Conservation (phyloP, 2,113 vertebrate genomes). For the Pangasianodon gigas region DNA sequence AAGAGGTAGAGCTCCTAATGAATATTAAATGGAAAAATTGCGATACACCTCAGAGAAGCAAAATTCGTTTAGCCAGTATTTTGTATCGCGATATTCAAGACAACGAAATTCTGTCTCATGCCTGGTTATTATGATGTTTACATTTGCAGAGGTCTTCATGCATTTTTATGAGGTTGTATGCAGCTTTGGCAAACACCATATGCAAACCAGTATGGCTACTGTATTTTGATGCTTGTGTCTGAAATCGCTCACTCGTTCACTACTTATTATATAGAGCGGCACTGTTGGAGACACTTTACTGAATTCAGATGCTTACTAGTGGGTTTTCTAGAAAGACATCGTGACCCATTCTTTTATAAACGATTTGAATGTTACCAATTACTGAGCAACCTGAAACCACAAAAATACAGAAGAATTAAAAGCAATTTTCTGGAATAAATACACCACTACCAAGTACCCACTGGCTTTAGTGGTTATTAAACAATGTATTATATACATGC, state of each 20-base stretch:
- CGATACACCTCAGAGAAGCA: too few relatives aligned
- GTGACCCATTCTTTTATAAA: neutral
- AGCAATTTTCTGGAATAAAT: too few relatives aligned
- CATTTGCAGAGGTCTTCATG: neutral
- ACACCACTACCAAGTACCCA: too few relatives aligned
- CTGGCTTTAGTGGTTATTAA: neutral
- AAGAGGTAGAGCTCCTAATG: too few relatives aligned
- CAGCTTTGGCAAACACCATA: neutral
- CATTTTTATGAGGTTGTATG: neutral
- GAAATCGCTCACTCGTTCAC: neutral
- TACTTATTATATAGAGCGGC: neutral
- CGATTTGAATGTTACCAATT: neutral
- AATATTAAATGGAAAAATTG: too few relatives aligned
- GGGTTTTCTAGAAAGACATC: neutral
- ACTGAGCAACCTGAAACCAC: neutral
- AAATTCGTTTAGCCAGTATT: too few relatives aligned
- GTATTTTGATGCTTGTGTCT: neutral
- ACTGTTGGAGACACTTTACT: neutral
- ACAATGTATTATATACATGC: neutral
- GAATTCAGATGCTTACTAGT: neutral
- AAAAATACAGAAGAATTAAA: neutral
- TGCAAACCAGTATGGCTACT: neutral
- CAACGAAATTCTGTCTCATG: neutral
- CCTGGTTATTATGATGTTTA: neutral
- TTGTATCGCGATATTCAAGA: too few relatives aligned